Percentiles rank a stretch among this genome's conserved stretches.
These are phyloP conservation scores for Lerema accius DNA, from an alignment of 1,140 invertebrate species.

Conservation along the genomic window DNA sequence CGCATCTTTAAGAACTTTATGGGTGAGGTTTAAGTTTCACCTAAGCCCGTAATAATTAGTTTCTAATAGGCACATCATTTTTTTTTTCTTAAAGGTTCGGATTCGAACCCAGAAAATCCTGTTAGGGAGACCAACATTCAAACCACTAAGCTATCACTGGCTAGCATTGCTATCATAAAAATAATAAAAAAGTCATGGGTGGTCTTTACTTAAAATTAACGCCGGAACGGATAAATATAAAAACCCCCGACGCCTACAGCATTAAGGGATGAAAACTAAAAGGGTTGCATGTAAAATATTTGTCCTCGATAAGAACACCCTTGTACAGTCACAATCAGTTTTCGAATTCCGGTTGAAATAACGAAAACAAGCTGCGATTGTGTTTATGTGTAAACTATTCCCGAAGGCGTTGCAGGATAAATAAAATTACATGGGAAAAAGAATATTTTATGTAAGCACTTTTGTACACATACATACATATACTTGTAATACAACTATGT, in stretches of 20 bases:
- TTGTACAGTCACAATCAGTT: not conserved
- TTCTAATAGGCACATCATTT: too few relatives aligned
- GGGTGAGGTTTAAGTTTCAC: too few relatives aligned
- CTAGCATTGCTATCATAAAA: not conserved
- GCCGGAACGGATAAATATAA: slow-evolving; percentile 8
- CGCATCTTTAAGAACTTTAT: too few relatives aligned
- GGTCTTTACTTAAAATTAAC: slow-evolving; percentile 3
- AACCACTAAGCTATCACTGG: too few relatives aligned
- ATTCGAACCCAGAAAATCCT: too few relatives aligned
- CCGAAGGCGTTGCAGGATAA: not conserved
- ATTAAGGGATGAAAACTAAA: slow-evolving; percentile 7
- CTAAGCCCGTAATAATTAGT: too few relatives aligned
- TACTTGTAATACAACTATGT: not conserved
- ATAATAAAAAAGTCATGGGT: not conserved
- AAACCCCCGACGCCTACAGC: not conserved
- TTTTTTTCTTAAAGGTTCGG: too few relatives aligned
- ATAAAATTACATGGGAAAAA: not conserved
- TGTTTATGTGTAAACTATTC: not conserved
- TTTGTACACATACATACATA: not conserved
- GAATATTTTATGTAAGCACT: not conserved
- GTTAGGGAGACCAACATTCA: too few relatives aligned
- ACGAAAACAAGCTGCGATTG: not conserved
- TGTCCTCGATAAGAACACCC: slow-evolving; percentile 22
- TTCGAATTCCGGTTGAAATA: slow-evolving; percentile 1
- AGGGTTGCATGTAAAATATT: slow-evolving; percentile 26